Percentiles rank a stretch among this genome's conserved stretches.
phyloP scores from a whole-genome alignment of 2,113 vertebrate species.

The Oceanodroma tethys region DNA sequence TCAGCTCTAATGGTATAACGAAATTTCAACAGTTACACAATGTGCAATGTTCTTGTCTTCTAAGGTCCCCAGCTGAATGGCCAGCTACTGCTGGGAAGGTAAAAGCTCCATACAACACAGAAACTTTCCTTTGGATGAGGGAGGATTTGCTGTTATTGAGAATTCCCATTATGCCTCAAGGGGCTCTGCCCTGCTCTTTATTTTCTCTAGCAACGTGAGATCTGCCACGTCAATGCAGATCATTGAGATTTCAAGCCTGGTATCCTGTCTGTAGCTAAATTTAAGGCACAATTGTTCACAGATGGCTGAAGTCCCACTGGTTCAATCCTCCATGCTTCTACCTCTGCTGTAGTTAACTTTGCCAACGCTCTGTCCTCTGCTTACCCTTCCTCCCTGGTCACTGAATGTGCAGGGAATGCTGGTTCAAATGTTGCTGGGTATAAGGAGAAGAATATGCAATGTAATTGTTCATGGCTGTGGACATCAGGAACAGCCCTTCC shows the following conservation, averaged over 20 bases:
- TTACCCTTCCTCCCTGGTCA: background rate
- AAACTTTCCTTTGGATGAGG: background rate
- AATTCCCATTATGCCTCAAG: background rate
- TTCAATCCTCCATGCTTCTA: background rate
- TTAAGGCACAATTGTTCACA: background rate
- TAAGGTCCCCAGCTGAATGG: background rate
- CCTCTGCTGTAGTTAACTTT: background rate
- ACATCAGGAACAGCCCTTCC: background rate
- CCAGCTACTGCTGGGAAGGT: background rate
- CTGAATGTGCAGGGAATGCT: background rate
- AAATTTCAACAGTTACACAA: slow-evolving; percentile 33
- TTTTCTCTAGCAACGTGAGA: background rate
- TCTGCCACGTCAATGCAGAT: background rate
- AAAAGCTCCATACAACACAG: background rate
- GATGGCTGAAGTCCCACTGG: background rate
- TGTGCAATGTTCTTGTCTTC: background rate
- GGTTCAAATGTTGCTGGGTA: background rate
- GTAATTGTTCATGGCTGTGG: background rate
- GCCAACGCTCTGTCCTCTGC: background rate
- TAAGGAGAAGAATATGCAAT: background rate
- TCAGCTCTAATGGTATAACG: slow-evolving; percentile 27
- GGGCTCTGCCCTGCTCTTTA: background rate
- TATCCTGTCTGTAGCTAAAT: background rate
- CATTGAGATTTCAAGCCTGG: background rate
- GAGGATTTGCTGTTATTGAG: background rate